A percentile compares a stretch with the other conserved stretches of the same genome.
Evolutionary conservation across 2,113 vertebrate genomes (phyloP).

Genomic region (Microcebus jonahi): DNA sequence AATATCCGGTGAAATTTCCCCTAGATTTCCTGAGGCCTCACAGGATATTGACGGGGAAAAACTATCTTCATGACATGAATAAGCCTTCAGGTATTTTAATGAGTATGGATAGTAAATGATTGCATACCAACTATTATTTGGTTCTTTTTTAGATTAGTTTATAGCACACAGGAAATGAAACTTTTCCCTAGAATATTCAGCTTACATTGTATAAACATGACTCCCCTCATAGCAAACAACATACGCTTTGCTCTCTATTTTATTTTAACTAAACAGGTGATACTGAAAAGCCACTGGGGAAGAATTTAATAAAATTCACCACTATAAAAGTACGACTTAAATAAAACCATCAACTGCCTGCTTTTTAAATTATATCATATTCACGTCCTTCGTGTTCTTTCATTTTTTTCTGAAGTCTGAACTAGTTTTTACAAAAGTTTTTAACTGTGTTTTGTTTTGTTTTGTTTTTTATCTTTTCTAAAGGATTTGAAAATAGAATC

Average conservation of each 20-base stretch:
- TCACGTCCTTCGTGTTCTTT: slow-evolving; percentile 71
- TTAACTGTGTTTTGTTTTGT: slow-evolving; percentile 24
- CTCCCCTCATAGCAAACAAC: slow-evolving; percentile 61
- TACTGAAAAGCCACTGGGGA: slow-evolving; percentile 7
- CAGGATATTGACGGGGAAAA: slow-evolving; percentile 55
- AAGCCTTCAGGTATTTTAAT: slow-evolving; percentile 63
- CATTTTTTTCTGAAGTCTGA: slow-evolving; percentile 58
- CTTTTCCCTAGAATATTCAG: slow-evolving; percentile 73
- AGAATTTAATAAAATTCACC: slow-evolving; percentile 54
- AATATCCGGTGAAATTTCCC: slow-evolving; percentile 50
- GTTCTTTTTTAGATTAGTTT: slow-evolving; percentile 76
- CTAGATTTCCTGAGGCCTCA: not conserved
- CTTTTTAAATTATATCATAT: slow-evolving; percentile 72
- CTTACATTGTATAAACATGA: slow-evolving; percentile 51
- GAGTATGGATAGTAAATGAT: not conserved
- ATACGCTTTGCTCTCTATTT: slow-evolving; percentile 51
- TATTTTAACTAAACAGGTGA: slow-evolving; percentile 56
- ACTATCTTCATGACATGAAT: slow-evolving; percentile 49
- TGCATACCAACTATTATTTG: slow-evolving; percentile 73
- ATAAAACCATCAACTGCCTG: slow-evolving; percentile 65
- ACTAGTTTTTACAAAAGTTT: slow-evolving; percentile 67
- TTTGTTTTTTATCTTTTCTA: slow-evolving; percentile 51
- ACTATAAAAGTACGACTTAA: slow-evolving; percentile 64
- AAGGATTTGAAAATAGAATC: slow-evolving; percentile 28
- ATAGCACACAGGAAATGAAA: slow-evolving; percentile 84